A percentile compares a stretch with the other conserved stretches of the same genome.
Evolutionary conservation across 1,140 invertebrate genomes (phyloP).

Genomic region (Pseudobourletiella spinata): DNA sequence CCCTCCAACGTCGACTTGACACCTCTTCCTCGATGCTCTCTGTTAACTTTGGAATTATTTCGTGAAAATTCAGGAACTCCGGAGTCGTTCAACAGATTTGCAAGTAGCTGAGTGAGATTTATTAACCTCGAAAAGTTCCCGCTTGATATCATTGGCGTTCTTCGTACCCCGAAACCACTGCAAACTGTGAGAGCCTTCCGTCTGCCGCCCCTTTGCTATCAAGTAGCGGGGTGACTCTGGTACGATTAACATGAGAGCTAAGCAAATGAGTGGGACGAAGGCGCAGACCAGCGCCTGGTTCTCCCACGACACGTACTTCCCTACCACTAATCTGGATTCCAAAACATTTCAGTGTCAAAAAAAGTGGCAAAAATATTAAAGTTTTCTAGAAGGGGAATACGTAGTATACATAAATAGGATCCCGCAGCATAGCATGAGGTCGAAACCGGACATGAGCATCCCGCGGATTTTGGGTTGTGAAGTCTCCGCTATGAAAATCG

Average conservation of each 20-base stretch:
- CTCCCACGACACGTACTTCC: conserved; percentile 7
- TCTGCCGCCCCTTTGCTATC: conserved; percentile 6
- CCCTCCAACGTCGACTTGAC: neutral
- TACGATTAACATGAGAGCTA: conserved; percentile 9
- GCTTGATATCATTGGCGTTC: neutral
- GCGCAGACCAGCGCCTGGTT: conserved; percentile 7
- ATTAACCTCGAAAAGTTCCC: conserved; percentile 4
- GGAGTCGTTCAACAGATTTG: too few species aligned
- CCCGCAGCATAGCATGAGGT: conserved; percentile 58
- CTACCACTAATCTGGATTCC: conserved; percentile 1
- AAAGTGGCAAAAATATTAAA: too few species aligned
- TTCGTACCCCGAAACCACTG: conserved; percentile 5
- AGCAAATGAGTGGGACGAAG: conserved; percentile 8
- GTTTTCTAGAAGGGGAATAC: too few species aligned
- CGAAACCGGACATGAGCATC: conserved; percentile 56
- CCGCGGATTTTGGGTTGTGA: conserved; percentile 58
- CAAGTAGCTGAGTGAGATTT: too few species aligned
- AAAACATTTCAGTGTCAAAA: too few species aligned
- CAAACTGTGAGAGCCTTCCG: conserved; percentile 5
- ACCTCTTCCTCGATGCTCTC: neutral
- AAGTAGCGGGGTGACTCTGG: conserved; percentile 22
- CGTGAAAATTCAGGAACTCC: neutral
- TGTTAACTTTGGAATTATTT: neutral
- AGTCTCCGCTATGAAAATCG: conserved; percentile 58
- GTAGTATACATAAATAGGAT: conserved; percentile 51